Conservation (phyloP, 2,797 vertebrate genomes). For the Galagoides demidoff region DNA sequence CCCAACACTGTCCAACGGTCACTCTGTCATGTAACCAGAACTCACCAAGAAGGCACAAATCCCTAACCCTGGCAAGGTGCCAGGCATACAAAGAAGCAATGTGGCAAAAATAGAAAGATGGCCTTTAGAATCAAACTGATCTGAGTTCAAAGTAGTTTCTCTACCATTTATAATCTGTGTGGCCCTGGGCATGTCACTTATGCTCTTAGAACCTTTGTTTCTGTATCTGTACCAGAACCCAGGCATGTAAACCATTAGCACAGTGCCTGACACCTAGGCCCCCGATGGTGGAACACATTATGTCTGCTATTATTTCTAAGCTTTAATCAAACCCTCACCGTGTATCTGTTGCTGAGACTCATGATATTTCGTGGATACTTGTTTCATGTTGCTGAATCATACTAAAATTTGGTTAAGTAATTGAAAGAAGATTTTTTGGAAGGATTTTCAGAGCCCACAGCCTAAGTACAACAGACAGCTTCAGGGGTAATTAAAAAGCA, state of each 20-base stretch:
- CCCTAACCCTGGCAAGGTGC: not conserved
- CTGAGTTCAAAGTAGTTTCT: not conserved
- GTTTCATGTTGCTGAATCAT: not conserved
- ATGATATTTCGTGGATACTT: not conserved
- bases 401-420: slow-evolving; percentile 39
- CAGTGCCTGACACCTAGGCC: not conserved
- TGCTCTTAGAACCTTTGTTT: not conserved
- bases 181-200: not conserved
- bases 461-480: not conserved
- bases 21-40: not conserved
- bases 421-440: slow-evolving; percentile 10
- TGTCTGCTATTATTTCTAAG: not conserved
- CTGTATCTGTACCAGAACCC: not conserved
- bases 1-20: not conserved
- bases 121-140: not conserved
- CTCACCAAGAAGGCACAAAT: not conserved
- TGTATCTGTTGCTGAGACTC: not conserved
- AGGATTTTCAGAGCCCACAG: not conserved
- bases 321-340: not conserved
- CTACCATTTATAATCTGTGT: not conserved
- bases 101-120: not conserved
- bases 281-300: not conserved
- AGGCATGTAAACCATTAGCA: not conserved
- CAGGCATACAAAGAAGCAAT: not conserved
- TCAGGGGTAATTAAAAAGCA: not conserved